These are phyloP conservation scores for Cylloceria caligata DNA, from an alignment of 2,888 invertebrate genomes.

Conservation along the genomic window DNA sequence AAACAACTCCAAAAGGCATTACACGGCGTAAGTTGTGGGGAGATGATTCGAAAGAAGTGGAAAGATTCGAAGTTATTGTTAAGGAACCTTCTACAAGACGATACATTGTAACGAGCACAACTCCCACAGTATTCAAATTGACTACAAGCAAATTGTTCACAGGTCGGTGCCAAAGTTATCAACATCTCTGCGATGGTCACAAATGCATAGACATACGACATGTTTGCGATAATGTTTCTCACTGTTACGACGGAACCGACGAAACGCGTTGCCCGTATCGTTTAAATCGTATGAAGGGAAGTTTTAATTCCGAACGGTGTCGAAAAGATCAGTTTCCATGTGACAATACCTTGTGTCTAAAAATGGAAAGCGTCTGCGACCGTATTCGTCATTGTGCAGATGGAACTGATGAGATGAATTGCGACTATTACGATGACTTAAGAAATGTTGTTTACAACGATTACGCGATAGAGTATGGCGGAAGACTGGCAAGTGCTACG, in stretches of 20 bases:
- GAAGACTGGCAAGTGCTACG: neutral
- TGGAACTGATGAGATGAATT: constrained; percentile 86
- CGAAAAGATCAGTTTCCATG: constrained; percentile 70
- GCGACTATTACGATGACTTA: constrained; percentile 78
- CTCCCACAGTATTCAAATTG: neutral
- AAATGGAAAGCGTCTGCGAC: constrained; percentile 83
- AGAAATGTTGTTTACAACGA: constrained; percentile 46
- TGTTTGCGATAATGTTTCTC: constrained; percentile 24
- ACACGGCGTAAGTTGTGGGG: no score
- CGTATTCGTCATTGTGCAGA: constrained; percentile 84
- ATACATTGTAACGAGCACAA: neutral
- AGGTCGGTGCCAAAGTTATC: constrained; percentile 11
- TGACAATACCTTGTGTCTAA: constrained; percentile 73
- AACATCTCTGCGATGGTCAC: constrained; percentile 44
- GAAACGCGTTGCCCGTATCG: constrained; percentile 25
- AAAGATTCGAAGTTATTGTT: neutral
- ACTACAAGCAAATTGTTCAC: neutral
- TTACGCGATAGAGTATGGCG: neutral
- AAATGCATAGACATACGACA: constrained; percentile 25
- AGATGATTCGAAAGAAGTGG: neutral
- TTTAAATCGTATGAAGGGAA: neutral
- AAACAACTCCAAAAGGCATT: neutral
- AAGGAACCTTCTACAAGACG: constrained; percentile 19
- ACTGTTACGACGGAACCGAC: constrained; percentile 50
- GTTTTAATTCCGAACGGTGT: constrained; percentile 51